Conservation (phyloP, 2,113 vertebrate species). For the Nesoenas mayeri region DNA sequence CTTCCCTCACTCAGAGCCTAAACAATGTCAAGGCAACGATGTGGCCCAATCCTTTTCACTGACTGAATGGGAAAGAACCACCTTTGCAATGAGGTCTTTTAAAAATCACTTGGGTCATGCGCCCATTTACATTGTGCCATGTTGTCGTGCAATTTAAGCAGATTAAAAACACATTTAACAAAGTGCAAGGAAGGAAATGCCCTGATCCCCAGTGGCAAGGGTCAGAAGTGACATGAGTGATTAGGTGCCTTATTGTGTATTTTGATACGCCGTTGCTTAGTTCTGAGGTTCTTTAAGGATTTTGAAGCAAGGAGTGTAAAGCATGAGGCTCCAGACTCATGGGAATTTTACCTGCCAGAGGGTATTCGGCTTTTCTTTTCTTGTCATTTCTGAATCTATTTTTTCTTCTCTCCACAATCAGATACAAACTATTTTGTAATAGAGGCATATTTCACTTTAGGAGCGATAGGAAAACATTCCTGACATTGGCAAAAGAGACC, state of each 20-base stretch:
- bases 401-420: constrained; percentile 24
- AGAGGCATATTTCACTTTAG: constrained; percentile 12
- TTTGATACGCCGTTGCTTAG: background rate
- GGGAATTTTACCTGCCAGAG: constrained; percentile 34
- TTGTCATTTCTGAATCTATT: background rate
- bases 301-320: constrained; percentile 11
- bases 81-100: constrained; percentile 22
- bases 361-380: background rate
- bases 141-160: constrained; percentile 64
- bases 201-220: constrained; percentile 53
- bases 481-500: background rate
- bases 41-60: background rate
- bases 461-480: constrained; percentile 11
- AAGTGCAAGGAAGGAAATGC: constrained; percentile 73
- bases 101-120: background rate
- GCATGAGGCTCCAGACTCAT: background rate
- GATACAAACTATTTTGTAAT: constrained; percentile 8
- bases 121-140: constrained; percentile 4
- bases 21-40: background rate
- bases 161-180: constrained; percentile 79
- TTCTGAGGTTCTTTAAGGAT: constrained; percentile 55
- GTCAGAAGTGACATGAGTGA: constrained; percentile 72
- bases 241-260: constrained; percentile 66
- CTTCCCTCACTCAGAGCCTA: background rate
- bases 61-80: background rate